Percentiles rank a stretch among this genome's conserved stretches.
Conservation (phyloP, 1,140 invertebrate species). For the Zaprionus camerounensis region DNA sequence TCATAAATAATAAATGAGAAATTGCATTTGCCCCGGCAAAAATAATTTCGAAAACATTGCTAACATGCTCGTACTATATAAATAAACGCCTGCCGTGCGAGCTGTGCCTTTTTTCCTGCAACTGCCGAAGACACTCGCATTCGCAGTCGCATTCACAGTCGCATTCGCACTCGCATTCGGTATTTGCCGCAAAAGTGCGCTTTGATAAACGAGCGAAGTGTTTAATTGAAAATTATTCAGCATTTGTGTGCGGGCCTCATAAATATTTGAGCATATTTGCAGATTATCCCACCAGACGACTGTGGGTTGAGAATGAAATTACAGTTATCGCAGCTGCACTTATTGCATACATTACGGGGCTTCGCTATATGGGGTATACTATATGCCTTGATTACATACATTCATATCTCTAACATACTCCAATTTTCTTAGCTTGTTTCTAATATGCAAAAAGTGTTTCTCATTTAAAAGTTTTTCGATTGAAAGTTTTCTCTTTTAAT, state of each 20-base stretch:
- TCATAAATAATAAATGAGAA: slow-evolving; percentile 78
- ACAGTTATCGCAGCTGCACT: not conserved
- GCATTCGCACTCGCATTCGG: not conserved
- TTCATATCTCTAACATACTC: not conserved
- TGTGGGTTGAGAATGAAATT: not conserved
- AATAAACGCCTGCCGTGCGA: slow-evolving; percentile 19
- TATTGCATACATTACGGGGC: not conserved
- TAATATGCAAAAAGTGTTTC: not conserved
- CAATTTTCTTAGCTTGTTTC: not conserved
- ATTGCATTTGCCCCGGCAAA: slow-evolving; percentile 50
- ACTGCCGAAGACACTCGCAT: not conserved
- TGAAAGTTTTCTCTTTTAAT: slow-evolving; percentile 4
- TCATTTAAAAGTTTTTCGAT: not conserved
- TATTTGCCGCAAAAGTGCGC: not conserved
- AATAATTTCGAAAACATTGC: slow-evolving; percentile 32
- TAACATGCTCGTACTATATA: slow-evolving; percentile 19
- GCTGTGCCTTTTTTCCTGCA: slow-evolving; percentile 6
- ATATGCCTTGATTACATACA: not conserved
- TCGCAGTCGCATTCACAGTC: not conserved
- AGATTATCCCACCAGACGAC: not conserved
- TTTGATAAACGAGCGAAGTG: slow-evolving; percentile 7
- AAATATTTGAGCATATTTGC: slow-evolving; percentile 2
- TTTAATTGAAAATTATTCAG: slow-evolving; percentile 24
- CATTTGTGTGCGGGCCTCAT: not conserved
- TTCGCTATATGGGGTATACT: not conserved